These are phyloP conservation scores for Cataglyphis altisquamis DNA, from an alignment of 2,888 invertebrate genomes.

Conservation along the genomic window DNA sequence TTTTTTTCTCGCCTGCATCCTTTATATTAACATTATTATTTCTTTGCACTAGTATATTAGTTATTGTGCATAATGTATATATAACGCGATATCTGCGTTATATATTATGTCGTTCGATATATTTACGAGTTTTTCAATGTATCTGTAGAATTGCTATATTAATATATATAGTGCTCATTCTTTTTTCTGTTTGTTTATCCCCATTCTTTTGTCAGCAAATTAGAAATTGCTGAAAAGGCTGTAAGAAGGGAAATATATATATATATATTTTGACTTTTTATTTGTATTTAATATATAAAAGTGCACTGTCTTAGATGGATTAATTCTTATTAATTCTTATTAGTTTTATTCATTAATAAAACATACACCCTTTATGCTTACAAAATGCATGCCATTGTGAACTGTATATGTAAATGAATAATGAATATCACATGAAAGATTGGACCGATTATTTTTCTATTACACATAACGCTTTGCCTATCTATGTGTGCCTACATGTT, in stretches of 20 bases:
- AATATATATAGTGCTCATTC: neutral
- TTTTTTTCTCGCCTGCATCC: neutral
- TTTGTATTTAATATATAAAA: constrained; percentile 7
- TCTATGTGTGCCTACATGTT: neutral
- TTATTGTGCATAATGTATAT: neutral
- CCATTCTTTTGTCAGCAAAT: neutral
- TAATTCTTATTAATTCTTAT: neutral
- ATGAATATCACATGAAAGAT: neutral
- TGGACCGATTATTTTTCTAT: neutral
- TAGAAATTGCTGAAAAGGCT: neutral
- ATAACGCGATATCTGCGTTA: neutral
- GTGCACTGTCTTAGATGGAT: neutral
- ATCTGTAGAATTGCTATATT: neutral
- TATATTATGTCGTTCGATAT: neutral
- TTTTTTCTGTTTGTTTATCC: neutral
- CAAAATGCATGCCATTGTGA: neutral
- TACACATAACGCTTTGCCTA: constrained; percentile 39
- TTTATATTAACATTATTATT: constrained; percentile 14
- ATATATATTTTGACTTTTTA: neutral
- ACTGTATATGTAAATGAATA: neutral
- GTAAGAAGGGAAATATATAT: neutral
- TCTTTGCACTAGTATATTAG: neutral
- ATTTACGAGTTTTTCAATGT: neutral
- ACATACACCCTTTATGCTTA: neutral
- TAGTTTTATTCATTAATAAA: neutral